Base-by-base conservation (phyloP, 2,113 vertebrate species). In the Gambusia affinis region DNA sequence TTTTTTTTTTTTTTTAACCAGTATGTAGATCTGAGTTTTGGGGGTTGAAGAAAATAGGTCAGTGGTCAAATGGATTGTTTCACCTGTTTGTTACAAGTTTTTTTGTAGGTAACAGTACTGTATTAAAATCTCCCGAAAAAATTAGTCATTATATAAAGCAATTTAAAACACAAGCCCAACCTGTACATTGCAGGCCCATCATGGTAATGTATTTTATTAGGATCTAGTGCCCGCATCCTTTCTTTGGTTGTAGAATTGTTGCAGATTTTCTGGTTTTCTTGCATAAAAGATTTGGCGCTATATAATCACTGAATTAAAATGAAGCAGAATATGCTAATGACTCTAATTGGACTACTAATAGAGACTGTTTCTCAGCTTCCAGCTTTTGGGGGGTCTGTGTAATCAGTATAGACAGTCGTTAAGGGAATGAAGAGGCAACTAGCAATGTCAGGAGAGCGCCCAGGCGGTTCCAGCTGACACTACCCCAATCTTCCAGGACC, bases 341-440 rank as follows among this genome's bases (percentile, higher is more conserved):
- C 95, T 97, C 96, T 97, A 98, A 99, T 98, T 98, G 96, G 97
- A 98, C 95, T 96, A 95, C 97, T 99, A 98, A 98, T 97, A 97
- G 97, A 97, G 97, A 97, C 95, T 96, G 96, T 97, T 97, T 98
- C 95, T 96, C 96, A 96, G 97, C 98, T 98, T 97, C 96, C 96
- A 97, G 96, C 96, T 92, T 93, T 94, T 95, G 97, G 96, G 97
- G 97, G 97, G 97, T 96, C 96, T 97, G 97, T 97, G 97, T 98
- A 99, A 99, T 99, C 97, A 99, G 97, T 96, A 95, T 95, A 97
- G 97, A 98, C 97, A 98, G 97, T 97, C 98, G 96, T 99, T 98
- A 98, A 97, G 96, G 95, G 97, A 97, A 98, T 97, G 96, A 96
- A 98, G 96, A 97, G 96, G 95, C 97, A 96, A 97, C 96, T 97